These are phyloP conservation scores for Macrophya annulata DNA, from an alignment of 2,888 invertebrate genomes.

Conservation along the genomic window DNA sequence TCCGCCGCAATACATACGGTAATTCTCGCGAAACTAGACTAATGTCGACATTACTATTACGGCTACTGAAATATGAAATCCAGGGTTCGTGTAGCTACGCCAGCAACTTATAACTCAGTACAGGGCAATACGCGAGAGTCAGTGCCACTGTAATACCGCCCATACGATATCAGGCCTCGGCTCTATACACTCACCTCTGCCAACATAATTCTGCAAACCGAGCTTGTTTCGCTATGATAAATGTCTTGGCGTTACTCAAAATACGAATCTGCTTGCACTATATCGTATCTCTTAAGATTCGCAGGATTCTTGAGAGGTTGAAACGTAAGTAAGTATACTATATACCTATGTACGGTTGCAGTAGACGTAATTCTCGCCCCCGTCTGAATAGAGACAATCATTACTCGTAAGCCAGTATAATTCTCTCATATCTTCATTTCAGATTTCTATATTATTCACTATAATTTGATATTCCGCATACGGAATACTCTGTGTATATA, in stretches of 20 bases:
- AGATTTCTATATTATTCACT: conserved; percentile 29
- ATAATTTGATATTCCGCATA: neutral
- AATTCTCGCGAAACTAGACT: conserved; percentile 64
- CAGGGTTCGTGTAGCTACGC: conserved; percentile 48
- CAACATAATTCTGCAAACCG: conserved; percentile 56
- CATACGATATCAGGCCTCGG: conserved; percentile 24
- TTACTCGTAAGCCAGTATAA: neutral
- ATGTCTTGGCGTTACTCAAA: conserved; percentile 61
- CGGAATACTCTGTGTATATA: neutral
- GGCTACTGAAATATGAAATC: conserved; percentile 66
- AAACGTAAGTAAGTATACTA: neutral
- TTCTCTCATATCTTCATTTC: neutral
- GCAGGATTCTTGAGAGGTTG: conserved; percentile 41
- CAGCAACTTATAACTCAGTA: conserved; percentile 46
- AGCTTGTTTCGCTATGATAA: conserved; percentile 64
- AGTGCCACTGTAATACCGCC: conserved; percentile 49
- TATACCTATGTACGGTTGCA: neutral
- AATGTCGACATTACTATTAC: conserved; percentile 66
- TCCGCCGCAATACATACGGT: conserved; percentile 52
- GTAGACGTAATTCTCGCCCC: conserved; percentile 14
- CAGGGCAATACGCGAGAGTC: conserved; percentile 33
- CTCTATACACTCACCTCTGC: conserved; percentile 41
- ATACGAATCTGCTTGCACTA: conserved; percentile 56
- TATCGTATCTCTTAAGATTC: conserved; percentile 35
- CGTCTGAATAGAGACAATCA: neutral